Conservation (phyloP, 2,888 invertebrate genomes). For the Allolobophora icterica region DNA sequence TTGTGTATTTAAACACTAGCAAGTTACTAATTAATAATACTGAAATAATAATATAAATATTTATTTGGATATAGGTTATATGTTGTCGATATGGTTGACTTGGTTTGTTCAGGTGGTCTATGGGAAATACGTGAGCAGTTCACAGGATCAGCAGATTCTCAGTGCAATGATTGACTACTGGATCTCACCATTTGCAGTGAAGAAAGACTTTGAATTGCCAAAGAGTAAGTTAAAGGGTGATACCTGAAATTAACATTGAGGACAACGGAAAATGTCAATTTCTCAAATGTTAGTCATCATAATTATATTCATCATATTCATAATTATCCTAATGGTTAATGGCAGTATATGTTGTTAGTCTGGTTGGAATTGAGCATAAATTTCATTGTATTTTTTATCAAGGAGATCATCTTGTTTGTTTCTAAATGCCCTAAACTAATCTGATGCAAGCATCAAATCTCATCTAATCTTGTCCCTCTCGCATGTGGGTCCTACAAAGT, state of each 20-base stretch:
- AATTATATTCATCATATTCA: too few species aligned
- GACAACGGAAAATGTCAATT: too few species aligned
- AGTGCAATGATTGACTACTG: conserved; percentile 64
- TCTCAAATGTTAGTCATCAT: too few species aligned
- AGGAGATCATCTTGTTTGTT: background rate
- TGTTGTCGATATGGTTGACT: background rate
- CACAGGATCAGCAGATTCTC: conserved; percentile 60
- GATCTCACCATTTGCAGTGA: conserved; percentile 62
- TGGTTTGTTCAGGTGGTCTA: conserved; percentile 59
- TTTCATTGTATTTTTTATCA: background rate
- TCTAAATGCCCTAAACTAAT: background rate
- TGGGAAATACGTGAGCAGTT: conserved; percentile 60
- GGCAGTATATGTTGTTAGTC: background rate
- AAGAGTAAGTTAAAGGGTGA: conserved; percentile 57
- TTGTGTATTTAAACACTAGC: too few species aligned
- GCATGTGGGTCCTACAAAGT: too few species aligned
- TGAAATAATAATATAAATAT: too few species aligned
- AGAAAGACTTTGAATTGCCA: conserved; percentile 65
- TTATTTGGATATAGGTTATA: too few species aligned
- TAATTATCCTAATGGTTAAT: background rate
- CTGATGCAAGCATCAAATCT: too few species aligned
- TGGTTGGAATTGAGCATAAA: background rate
- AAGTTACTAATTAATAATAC: too few species aligned
- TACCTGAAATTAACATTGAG: too few species aligned
- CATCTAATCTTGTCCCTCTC: background rate